Conservation (phyloP, 2,888 invertebrate genomes). For the Lacanobia wlatinum region DNA sequence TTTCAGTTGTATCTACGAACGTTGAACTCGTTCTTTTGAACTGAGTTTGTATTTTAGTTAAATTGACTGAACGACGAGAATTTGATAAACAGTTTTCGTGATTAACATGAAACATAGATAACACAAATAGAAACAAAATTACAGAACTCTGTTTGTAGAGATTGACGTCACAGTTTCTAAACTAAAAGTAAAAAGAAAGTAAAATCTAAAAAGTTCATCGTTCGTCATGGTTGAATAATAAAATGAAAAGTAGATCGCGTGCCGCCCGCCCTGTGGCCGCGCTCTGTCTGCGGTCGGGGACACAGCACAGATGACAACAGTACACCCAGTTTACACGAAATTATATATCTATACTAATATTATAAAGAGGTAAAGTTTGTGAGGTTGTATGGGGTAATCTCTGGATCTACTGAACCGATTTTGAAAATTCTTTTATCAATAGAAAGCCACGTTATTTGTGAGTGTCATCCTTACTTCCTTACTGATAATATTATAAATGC, state of each 20-base stretch:
- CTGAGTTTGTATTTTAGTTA: conserved; percentile 16
- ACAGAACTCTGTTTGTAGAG: conserved; percentile 1
- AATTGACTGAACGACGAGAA: conserved; percentile 23
- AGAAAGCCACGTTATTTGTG: too few relatives aligned
- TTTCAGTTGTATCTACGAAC: conserved; percentile 8
- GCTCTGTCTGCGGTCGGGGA: conserved; percentile 49
- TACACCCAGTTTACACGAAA: conserved; percentile 11
- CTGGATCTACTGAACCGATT: too few relatives aligned
- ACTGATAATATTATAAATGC: too few relatives aligned
- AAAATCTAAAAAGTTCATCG: conserved; percentile 80
- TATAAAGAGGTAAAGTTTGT: too few relatives aligned
- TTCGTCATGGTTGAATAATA: conserved; percentile 73
- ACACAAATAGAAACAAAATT: background rate
- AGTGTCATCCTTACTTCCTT: too few relatives aligned
- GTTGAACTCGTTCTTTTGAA: conserved; percentile 41
- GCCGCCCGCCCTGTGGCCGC: conserved; percentile 68
- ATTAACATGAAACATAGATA: conserved; percentile 23
- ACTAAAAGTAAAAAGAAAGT: conserved; percentile 70
- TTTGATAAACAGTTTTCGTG: conserved; percentile 17
- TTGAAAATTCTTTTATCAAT: too few relatives aligned
- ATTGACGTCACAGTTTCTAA: conserved; percentile 27
- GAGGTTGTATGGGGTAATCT: too few relatives aligned
- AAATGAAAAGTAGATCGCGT: conserved; percentile 75
- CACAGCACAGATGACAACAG: conserved; percentile 26
- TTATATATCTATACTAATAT: too few relatives aligned